These are phyloP conservation scores for Etia nguti DNA, from an alignment of 2,113 vertebrate species.

Conservation along the genomic window DNA sequence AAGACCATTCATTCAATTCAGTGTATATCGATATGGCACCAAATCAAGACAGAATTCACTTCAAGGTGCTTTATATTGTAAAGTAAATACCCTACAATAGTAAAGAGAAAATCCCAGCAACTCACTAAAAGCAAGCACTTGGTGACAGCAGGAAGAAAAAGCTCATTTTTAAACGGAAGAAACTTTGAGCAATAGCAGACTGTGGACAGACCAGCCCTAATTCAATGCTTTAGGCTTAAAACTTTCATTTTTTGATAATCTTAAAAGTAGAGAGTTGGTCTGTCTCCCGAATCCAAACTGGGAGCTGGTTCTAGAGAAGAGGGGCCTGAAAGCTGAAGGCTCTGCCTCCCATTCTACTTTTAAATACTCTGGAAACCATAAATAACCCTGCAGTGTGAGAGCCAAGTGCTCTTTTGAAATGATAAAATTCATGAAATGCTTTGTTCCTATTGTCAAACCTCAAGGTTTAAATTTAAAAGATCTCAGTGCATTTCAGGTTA, in stretches of 20 bases:
- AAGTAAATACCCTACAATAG: neutral
- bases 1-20: neutral
- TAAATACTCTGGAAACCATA: neutral
- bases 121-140: too few relatives aligned
- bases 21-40: neutral
- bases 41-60: neutral
- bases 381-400: neutral
- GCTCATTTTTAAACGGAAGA: neutral
- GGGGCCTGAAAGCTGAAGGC: neutral
- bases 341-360: neutral
- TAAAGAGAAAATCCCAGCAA: too few relatives aligned
- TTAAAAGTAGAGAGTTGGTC: neutral
- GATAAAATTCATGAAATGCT: neutral
- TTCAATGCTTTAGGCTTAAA: too few relatives aligned
- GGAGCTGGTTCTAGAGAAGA: neutral
- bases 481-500: neutral
- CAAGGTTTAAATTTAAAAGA: neutral
- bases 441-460: neutral
- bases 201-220: neutral
- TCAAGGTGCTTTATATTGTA: neutral
- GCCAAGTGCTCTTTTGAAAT: neutral
- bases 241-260: too few relatives aligned
- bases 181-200: neutral
- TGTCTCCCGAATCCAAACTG: neutral
- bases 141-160: too few relatives aligned